A percentile compares a stretch with the other conserved stretches of the same genome.
These are phyloP conservation scores for Drosophila diplacantha DNA, from an alignment of 2,888 invertebrate genomes.

Conservation along the genomic window DNA sequence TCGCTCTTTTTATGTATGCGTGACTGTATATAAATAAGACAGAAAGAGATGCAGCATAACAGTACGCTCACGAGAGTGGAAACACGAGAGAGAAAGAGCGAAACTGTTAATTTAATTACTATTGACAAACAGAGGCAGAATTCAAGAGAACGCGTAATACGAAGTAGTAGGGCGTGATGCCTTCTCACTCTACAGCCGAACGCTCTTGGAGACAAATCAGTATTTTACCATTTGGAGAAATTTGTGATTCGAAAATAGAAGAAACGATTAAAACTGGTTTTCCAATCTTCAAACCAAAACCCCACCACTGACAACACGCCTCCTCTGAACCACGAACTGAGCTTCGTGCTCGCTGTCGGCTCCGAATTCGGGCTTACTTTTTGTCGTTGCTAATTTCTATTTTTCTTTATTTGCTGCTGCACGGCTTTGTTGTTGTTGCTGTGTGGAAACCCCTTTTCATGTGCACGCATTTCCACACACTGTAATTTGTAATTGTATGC, in stretches of 20 bases:
- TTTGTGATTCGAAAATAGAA: constrained; percentile 14
- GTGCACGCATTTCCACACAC: constrained; percentile 17
- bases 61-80: constrained; percentile 9
- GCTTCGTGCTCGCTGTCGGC: not conserved
- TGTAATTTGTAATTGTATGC: constrained; percentile 38
- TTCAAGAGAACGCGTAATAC: constrained; percentile 18
- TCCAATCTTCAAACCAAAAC: not conserved
- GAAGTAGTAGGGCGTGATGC: constrained; percentile 6
- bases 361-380: constrained; percentile 2
- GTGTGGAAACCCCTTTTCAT: constrained; percentile 39
- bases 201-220: constrained; percentile 9
- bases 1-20: constrained; percentile 7
- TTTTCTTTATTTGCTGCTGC: constrained; percentile 16
- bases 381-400: constrained; percentile 32
- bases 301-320: not conserved
- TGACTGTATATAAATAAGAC: constrained; percentile 6
- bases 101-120: constrained; percentile 40
- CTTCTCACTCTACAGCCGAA: not conserved
- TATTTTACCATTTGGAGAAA: constrained; percentile 22
- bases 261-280: constrained; percentile 35
- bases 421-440: constrained; percentile 5
- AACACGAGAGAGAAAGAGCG: constrained; percentile 11
- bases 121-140: constrained; percentile 14
- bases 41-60: constrained; percentile 18
- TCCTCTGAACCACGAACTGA: not conserved